These are phyloP conservation scores for Pterocles gutturalis DNA, from an alignment of 2,113 vertebrate species.

Conservation along the genomic window DNA sequence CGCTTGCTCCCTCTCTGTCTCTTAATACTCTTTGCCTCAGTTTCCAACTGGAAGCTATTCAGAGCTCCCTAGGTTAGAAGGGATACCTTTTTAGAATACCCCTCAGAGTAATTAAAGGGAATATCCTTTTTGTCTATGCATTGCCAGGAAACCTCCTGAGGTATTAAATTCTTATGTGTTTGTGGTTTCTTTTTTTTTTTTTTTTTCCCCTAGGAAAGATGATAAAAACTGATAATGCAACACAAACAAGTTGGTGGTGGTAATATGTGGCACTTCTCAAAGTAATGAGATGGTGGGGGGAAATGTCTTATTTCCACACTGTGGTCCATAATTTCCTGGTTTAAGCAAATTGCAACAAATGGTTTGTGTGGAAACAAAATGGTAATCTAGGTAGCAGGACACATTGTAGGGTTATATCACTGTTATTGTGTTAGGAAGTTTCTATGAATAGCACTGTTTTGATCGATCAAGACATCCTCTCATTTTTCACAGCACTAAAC, in stretches of 20 bases:
- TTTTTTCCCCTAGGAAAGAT: not conserved
- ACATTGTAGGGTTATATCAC: not conserved
- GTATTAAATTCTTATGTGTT: not conserved
- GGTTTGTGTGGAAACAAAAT: not conserved
- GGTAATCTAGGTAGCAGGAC: not conserved
- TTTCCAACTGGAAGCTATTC: not conserved
- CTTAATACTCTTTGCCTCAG: not conserved
- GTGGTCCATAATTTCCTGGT: not conserved
- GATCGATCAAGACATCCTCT: not conserved
- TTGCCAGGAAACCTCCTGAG: not conserved
- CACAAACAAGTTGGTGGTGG: not conserved
- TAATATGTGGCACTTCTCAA: not conserved
- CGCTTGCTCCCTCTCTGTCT: not conserved
- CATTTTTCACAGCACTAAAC: not conserved
- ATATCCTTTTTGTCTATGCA: not conserved
- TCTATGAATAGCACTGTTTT: not conserved
- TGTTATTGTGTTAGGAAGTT: not conserved
- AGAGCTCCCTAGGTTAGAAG: not conserved
- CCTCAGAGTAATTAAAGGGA: not conserved
- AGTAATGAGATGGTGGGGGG: not conserved
- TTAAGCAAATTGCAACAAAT: conserved; percentile 2
- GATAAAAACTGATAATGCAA: not conserved
- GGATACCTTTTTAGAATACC: not conserved
- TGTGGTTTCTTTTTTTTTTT: not conserved
- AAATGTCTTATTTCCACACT: not conserved